phyloP scores from a whole-genome alignment of 2,797 vertebrate genomes.

The Anguilla obscura region DNA sequence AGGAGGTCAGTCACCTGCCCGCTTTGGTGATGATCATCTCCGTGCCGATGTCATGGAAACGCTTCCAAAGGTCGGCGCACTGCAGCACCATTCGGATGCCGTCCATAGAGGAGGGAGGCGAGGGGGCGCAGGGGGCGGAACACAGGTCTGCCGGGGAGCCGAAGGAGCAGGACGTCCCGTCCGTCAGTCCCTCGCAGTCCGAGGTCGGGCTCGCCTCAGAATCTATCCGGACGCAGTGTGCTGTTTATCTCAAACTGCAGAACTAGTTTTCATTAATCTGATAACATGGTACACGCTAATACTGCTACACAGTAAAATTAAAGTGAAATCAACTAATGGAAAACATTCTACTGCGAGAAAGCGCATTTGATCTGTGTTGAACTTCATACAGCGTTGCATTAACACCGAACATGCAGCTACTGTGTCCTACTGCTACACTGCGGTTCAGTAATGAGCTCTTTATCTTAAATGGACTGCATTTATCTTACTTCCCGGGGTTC shows the following conservation, averaged over 20 bases:
- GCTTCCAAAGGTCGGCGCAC: constrained; percentile 96
- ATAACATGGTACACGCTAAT: background rate
- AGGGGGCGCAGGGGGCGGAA: constrained; percentile 71
- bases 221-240: constrained; percentile 65
- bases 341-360: no score
- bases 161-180: constrained; percentile 91
- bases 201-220: constrained; percentile 94
- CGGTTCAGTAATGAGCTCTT: no score
- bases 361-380: no score
- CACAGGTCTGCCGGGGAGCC: constrained; percentile 81
- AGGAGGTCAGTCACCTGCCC: constrained; percentile 79
- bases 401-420: no score
- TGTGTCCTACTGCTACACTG: no score
- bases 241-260: background rate
- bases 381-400: no score
- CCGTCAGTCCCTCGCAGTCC: constrained; percentile 87
- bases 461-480: no score
- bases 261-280: background rate
- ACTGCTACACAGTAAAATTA: no score
- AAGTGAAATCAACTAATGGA: no score
- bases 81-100: constrained; percentile 97
- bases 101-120: constrained; percentile 89
- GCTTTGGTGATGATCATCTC: constrained; percentile 99
- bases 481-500: no score
- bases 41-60: constrained; percentile 97